A percentile compares a stretch with the other conserved stretches of the same genome.
Conservation (phyloP, 35 echinoderm and acorn worm species). For the Hemicentrotus pulcherrimus region DNA sequence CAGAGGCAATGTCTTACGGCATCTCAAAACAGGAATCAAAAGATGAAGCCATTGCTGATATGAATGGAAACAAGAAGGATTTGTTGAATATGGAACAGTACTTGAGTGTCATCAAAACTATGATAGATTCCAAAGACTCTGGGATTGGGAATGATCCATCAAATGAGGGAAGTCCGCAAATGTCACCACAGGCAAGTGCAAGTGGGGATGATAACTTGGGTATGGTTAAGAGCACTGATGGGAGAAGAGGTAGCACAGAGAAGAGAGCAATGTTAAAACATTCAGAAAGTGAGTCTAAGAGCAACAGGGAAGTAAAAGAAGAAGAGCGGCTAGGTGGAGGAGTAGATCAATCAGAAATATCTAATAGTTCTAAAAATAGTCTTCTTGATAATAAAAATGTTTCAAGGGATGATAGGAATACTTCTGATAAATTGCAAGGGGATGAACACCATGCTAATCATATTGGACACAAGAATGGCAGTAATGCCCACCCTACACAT, state of each 20-base stretch:
- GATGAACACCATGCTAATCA: background rate
- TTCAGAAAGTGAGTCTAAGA: background rate
- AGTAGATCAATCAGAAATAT: background rate
- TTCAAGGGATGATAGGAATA: background rate
- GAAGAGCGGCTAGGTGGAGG: background rate
- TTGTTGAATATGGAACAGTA: conserved; percentile 65
- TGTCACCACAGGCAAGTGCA: conserved; percentile 59
- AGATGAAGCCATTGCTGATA: conserved; percentile 72
- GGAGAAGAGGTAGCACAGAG: background rate
- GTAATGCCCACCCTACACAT: background rate
- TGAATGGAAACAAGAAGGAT: conserved; percentile 52
- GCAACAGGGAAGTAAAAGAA: background rate
- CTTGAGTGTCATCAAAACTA: conserved; percentile 75
- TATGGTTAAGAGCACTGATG: background rate
- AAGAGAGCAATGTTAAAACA: background rate
- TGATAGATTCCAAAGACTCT: conserved; percentile 96
- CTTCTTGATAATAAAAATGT: background rate
- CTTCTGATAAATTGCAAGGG: background rate
- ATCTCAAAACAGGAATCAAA: conserved; percentile 45
- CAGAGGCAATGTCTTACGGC: conserved; percentile 61
- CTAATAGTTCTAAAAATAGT: background rate
- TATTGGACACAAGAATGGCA: background rate
- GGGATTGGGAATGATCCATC: conserved; percentile 89
- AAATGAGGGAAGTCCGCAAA: conserved; percentile 64
- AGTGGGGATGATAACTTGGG: background rate